These are phyloP conservation scores for Bubalus kerabau DNA, from an alignment of 2,113 vertebrate species.

Conservation along the genomic window DNA sequence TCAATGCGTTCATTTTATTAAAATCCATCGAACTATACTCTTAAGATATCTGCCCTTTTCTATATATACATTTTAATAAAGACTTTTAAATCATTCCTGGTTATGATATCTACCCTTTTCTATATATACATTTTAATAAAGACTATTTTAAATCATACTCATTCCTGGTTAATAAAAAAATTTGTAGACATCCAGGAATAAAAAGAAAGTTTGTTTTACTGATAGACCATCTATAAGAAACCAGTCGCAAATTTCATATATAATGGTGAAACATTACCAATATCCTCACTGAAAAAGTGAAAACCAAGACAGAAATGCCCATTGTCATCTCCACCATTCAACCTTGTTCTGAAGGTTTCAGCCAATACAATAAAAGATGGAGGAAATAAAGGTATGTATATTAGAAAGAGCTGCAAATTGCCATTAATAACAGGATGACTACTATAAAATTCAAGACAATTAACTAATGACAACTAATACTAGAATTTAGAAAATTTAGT, in stretches of 20 bases:
- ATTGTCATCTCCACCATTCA: background rate
- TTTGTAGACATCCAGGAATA: background rate
- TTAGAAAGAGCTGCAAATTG: background rate
- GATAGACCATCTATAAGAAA: background rate
- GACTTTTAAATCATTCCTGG: background rate
- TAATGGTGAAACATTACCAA: background rate
- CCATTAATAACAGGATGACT: background rate
- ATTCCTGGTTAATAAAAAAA: constrained; percentile 13
- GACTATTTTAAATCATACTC: background rate
- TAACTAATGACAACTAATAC: background rate
- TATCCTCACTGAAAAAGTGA: background rate
- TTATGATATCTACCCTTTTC: background rate
- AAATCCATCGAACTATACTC: background rate
- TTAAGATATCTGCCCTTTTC: background rate
- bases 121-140: background rate
- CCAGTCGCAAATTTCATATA: background rate
- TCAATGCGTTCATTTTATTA: constrained; percentile 6
- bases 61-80: background rate
- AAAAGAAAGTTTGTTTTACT: constrained; percentile 14
- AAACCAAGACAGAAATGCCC: background rate
- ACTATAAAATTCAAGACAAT: constrained; percentile 1
- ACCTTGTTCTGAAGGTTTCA: background rate
- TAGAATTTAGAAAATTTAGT: background rate
- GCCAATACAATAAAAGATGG: background rate
- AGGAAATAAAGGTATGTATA: background rate